These are phyloP conservation scores for Callinectes sapidus DNA, from an alignment of 2,888 invertebrate species.

Conservation along the genomic window DNA sequence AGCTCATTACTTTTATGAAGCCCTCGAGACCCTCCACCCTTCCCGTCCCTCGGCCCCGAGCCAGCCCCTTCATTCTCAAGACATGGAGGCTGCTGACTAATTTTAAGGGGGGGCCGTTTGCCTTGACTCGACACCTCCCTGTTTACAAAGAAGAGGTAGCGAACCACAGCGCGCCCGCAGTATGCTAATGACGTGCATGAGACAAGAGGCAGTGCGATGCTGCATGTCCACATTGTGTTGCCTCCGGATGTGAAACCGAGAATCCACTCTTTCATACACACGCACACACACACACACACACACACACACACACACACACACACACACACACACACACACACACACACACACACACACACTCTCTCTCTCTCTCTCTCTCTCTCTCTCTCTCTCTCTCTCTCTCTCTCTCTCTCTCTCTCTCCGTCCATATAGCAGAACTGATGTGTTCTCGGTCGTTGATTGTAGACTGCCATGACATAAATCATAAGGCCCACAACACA, in stretches of 20 bases:
- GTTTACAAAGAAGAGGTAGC: not conserved
- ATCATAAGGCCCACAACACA: not conserved
- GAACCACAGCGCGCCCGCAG: not conserved
- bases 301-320: not conserved
- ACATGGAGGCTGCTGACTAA: slow-evolving; percentile 11
- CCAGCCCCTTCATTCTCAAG: slow-evolving; percentile 6
- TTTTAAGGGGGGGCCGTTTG: not conserved
- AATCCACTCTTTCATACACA: not conserved
- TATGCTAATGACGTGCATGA: slow-evolving; percentile 28
- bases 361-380: not conserved
- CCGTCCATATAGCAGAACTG: not conserved
- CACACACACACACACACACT: not conserved
- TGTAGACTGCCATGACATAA: not conserved
- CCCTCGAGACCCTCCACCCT: not conserved
- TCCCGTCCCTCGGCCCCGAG: not conserved
- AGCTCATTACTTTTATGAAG: slow-evolving; percentile 31
- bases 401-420: slow-evolving; percentile 36
- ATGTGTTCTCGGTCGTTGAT: not conserved
- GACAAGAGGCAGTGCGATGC: not conserved
- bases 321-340: not conserved
- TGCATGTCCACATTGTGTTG: not conserved
- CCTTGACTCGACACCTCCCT: not conserved
- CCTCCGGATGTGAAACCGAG: not conserved
- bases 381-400: not conserved
- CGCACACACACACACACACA: not conserved